These are phyloP conservation scores for Otolemur crassicaudatus DNA, from an alignment of 2,797 vertebrate species.

Conservation along the genomic window DNA sequence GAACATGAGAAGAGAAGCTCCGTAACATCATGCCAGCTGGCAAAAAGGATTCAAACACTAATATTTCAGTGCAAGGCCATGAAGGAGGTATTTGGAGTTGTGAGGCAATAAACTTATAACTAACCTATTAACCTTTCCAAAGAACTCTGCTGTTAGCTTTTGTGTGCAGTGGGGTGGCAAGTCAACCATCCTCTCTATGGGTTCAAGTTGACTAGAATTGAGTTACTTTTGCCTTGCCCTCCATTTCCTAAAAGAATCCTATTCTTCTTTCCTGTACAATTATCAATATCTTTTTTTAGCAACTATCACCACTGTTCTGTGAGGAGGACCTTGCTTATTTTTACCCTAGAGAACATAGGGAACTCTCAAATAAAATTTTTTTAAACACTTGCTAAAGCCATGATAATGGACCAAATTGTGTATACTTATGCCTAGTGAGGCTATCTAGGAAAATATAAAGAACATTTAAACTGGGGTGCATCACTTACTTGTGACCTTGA, in stretches of 20 bases:
- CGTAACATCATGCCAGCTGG: neutral
- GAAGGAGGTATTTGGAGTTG: neutral
- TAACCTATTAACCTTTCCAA: neutral
- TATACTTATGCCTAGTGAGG: neutral
- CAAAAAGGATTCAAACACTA: neutral
- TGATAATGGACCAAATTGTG: neutral
- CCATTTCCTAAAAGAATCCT: neutral
- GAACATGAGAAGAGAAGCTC: neutral
- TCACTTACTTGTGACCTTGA: neutral
- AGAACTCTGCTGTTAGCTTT: neutral
- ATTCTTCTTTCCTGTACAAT: neutral
- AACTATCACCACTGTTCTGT: neutral
- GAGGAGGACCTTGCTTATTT: neutral
- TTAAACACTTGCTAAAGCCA: neutral
- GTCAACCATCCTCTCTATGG: neutral
- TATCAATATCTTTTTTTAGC: neutral
- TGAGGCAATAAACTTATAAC: neutral
- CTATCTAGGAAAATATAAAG: neutral
- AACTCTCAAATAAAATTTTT: neutral
- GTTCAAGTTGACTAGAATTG: neutral
- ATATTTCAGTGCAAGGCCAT: too few relatives aligned
- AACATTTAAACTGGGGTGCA: neutral
- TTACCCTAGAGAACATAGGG: neutral
- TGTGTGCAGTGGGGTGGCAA: neutral
- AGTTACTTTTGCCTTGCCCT: neutral